phyloP scores from a whole-genome alignment of 2,888 invertebrate genomes.

The Andricus quercusramuli region DNA sequence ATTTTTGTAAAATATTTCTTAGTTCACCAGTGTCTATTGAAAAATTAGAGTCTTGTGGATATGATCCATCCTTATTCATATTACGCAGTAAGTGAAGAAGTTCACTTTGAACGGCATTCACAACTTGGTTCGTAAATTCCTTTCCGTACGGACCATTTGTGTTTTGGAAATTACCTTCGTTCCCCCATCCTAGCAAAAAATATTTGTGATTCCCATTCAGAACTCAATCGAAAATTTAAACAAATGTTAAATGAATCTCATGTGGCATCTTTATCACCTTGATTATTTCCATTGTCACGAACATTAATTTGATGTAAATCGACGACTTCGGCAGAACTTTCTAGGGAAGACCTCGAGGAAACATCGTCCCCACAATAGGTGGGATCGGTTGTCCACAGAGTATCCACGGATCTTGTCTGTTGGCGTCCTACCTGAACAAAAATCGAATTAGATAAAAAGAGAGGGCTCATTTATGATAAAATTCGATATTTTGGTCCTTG shows the following conservation, averaged over 20 bases:
- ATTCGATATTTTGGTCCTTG: not conserved
- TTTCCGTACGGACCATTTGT: not conserved
- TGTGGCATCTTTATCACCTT: not conserved
- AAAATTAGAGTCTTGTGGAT: not conserved
- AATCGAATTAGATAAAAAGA: not conserved
- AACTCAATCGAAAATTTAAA: not conserved
- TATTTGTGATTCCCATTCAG: not conserved
- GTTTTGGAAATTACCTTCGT: not conserved
- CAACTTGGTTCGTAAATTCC: not conserved
- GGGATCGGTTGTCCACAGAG: not conserved
- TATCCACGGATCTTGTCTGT: not conserved
- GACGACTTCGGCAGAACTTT: not conserved
- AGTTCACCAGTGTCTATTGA: not conserved
- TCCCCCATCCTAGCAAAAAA: not conserved
- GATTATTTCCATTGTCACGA: not conserved
- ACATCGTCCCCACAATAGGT: not conserved
- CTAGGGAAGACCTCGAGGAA: slow-evolving; percentile 9
- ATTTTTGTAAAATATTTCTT: not conserved
- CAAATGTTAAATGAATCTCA: not conserved
- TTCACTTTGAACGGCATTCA: not conserved
- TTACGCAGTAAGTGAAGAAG: not conserved
- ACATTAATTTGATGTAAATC: slow-evolving; percentile 24
- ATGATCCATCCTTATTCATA: not conserved
- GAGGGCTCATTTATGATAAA: not conserved
- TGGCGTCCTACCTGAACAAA: not conserved